Percentiles rank a stretch among this genome's conserved stretches.
These are phyloP conservation scores for Anhinga anhinga DNA, from an alignment of 2,113 vertebrate species.

Conservation along the genomic window DNA sequence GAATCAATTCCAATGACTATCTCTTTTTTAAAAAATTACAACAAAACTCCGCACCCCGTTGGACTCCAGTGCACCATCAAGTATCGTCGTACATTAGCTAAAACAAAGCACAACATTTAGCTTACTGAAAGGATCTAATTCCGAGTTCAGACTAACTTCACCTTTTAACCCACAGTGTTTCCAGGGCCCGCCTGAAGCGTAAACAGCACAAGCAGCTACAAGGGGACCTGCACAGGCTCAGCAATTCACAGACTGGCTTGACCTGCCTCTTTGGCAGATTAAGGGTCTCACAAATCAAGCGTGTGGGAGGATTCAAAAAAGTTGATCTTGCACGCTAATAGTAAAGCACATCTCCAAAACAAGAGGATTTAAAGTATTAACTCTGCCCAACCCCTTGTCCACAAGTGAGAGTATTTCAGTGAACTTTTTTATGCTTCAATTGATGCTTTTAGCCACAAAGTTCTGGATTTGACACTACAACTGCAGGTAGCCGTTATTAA, in stretches of 20 bases:
- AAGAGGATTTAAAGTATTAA: neutral
- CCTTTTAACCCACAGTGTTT: neutral
- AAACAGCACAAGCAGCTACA: neutral
- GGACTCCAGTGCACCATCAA: neutral
- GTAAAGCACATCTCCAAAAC: neutral
- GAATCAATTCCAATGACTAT: slow-evolving; percentile 11
- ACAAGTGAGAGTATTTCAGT: neutral
- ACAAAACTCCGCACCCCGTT: neutral
- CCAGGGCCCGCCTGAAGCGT: neutral
- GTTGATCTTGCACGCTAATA: neutral
- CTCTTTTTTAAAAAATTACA: neutral
- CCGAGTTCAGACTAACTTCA: neutral
- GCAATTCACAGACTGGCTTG: neutral
- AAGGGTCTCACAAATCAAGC: slow-evolving; percentile 36
- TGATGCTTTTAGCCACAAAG: neutral
- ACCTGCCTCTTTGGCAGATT: neutral
- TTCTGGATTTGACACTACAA: neutral
- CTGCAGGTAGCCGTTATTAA: neutral
- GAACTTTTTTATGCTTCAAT: neutral
- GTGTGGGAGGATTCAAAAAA: neutral
- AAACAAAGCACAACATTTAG: neutral
- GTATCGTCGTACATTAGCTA: neutral
- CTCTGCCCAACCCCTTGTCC: neutral
- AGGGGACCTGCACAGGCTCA: slow-evolving; percentile 47
- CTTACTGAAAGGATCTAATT: neutral